These are phyloP conservation scores for Lepidurus arcticus DNA, from an alignment of 1,140 invertebrate species.

Conservation along the genomic window DNA sequence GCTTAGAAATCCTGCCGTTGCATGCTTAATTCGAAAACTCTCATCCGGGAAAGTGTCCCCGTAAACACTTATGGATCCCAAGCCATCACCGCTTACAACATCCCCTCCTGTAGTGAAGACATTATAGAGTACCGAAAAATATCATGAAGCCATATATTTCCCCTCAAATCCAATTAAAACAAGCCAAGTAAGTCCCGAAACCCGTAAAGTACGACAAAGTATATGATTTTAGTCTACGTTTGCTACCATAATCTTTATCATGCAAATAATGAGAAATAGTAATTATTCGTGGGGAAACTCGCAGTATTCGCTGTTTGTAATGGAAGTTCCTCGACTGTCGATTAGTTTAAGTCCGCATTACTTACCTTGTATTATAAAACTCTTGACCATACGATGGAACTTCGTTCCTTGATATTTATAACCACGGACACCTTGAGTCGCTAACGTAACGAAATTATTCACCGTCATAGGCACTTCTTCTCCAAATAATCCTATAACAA, in stretches of 20 bases:
- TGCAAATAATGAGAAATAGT: too few species aligned
- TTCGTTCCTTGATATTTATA: constrained; percentile 67
- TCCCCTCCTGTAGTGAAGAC: constrained; percentile 60
- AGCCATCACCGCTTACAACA: constrained; percentile 67
- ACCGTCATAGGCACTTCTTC: constrained; percentile 87
- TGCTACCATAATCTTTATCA: not conserved
- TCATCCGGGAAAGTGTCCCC: constrained; percentile 91
- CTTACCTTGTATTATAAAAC: constrained; percentile 85
- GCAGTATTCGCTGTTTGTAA: not conserved
- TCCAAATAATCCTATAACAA: constrained; percentile 91
- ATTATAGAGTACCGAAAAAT: not conserved
- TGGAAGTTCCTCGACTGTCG: not conserved
- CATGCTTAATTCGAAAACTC: constrained; percentile 83
- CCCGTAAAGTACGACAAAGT: not conserved
- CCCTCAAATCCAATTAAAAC: not conserved
- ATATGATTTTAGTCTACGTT: not conserved
- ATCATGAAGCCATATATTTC: not conserved
- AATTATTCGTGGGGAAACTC: not conserved
- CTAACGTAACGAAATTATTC: constrained; percentile 82
- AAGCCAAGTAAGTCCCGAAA: not conserved
- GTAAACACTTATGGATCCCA: constrained; percentile 78
- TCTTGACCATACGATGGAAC: constrained; percentile 77
- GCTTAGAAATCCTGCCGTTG: constrained; percentile 78
- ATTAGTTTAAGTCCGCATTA: not conserved
- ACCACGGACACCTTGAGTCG: constrained; percentile 67